Conservation (phyloP, 35 echinoderm and acorn worm genomes). For the Patiria miniata region DNA sequence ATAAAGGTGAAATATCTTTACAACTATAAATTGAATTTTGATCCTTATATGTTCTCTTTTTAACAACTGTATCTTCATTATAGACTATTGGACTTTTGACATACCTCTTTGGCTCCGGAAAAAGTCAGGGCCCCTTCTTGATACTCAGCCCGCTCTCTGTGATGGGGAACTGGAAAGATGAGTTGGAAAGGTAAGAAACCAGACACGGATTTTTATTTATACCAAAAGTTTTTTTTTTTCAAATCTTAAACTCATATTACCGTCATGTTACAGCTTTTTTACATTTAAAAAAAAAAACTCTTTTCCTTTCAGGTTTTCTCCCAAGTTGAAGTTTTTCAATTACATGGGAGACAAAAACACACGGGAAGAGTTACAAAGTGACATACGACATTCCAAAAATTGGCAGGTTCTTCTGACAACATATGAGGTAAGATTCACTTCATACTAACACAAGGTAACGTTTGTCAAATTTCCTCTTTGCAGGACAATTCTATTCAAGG, state of each 20-base stretch:
- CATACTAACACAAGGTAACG: no score
- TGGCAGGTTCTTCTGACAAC: slow-evolving; percentile 86
- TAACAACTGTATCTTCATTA: not conserved
- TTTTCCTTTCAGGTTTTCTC: slow-evolving; percentile 67
- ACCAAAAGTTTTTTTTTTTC: not conserved
- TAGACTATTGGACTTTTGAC: slow-evolving; percentile 84
- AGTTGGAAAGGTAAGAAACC: slow-evolving; percentile 76
- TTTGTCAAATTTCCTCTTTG: no score
- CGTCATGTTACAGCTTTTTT: no score
- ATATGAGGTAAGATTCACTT: slow-evolving; percentile 93
- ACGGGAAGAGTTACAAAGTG: slow-evolving; percentile 43
- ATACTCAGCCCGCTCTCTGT: slow-evolving; percentile 92
- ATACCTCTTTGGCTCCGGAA: slow-evolving; percentile 67
- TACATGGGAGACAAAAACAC: slow-evolving; percentile 85
- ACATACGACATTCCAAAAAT: slow-evolving; percentile 39
- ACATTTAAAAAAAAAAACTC: not conserved
- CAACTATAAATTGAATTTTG: no score
- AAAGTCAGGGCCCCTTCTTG: slow-evolving; percentile 52
- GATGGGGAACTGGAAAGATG: slow-evolving; percentile 94
- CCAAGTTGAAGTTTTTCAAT: slow-evolving; percentile 51
- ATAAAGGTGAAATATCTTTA: no score
- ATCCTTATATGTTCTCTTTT: not conserved
- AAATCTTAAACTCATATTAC: no score
- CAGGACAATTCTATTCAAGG: no score
- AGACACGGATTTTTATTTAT: not conserved